Conservation (phyloP, 1,140 invertebrate species). For the Papilio polytes region DNA sequence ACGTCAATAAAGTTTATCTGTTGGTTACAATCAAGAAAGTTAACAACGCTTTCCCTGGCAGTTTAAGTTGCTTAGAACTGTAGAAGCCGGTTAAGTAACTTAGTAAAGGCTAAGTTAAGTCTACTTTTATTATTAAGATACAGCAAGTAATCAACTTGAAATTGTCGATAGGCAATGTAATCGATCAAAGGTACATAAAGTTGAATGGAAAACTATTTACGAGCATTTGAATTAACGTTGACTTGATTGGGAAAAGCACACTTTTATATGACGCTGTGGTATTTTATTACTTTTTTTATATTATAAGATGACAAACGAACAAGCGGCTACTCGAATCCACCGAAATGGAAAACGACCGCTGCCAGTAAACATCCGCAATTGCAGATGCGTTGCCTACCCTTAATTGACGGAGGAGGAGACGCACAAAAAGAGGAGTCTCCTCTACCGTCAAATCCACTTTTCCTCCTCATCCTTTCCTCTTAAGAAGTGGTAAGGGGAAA, state of each 20-base stretch:
- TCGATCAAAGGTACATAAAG: background rate
- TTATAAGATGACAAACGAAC: too few species aligned
- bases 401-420: too few species aligned
- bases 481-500: too few species aligned
- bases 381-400: too few species aligned
- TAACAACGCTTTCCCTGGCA: background rate
- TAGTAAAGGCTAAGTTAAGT: background rate
- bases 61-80: slow-evolving; percentile 5
- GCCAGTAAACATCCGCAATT: too few species aligned
- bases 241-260: too few species aligned
- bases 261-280: too few species aligned
- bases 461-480: too few species aligned
- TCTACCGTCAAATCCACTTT: too few species aligned
- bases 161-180: background rate
- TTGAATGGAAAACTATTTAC: background rate
- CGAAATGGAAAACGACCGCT: too few species aligned
- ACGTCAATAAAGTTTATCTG: background rate
- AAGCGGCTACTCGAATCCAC: too few species aligned
- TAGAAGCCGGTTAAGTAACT: background rate
- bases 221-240: background rate
- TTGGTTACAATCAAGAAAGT: slow-evolving; percentile 8
- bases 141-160: background rate
- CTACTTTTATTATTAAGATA: background rate
- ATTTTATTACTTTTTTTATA: background rate
- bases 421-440: too few species aligned